Evolutionary conservation across 2,888 invertebrate genomes (phyloP).

Genomic region (Nymphalis urticae): DNA sequence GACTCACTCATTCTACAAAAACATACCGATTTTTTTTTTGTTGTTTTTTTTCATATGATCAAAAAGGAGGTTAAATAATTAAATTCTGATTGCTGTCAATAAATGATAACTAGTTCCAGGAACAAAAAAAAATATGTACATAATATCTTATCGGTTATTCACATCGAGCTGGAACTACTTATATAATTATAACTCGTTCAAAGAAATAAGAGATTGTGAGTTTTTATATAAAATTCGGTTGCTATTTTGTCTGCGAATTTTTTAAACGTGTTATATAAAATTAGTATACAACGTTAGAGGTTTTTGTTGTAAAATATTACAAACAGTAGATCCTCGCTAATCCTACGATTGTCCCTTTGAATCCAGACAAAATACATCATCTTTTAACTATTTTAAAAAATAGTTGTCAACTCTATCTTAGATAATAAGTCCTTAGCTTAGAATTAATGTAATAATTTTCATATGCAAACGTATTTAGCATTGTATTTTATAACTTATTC

Average conservation of each 20-base stretch:
- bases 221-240: conserved; percentile 1
- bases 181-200: neutral
- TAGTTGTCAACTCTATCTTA: too few relatives aligned
- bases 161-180: neutral
- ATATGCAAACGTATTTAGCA: too few relatives aligned
- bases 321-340: too few relatives aligned
- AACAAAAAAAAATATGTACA: conserved; percentile 16
- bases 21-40: conserved; percentile 19
- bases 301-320: too few relatives aligned
- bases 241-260: neutral
- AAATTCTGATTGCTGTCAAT: conserved; percentile 29
- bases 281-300: too few relatives aligned
- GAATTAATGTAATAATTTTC: too few relatives aligned
- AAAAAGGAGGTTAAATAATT: conserved; percentile 30
- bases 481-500: too few relatives aligned
- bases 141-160: conserved; percentile 21
- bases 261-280: too few relatives aligned
- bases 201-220: neutral
- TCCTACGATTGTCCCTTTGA: too few relatives aligned
- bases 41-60: conserved; percentile 28
- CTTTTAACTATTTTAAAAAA: too few relatives aligned
- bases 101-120: conserved; percentile 31
- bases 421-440: too few relatives aligned
- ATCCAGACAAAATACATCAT: too few relatives aligned
- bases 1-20: conserved; percentile 25